Percentiles rank a stretch among this genome's conserved stretches.
Evolutionary conservation across 1,140 invertebrate genomes (phyloP).

Genomic region (Trichonephila clavata): DNA sequence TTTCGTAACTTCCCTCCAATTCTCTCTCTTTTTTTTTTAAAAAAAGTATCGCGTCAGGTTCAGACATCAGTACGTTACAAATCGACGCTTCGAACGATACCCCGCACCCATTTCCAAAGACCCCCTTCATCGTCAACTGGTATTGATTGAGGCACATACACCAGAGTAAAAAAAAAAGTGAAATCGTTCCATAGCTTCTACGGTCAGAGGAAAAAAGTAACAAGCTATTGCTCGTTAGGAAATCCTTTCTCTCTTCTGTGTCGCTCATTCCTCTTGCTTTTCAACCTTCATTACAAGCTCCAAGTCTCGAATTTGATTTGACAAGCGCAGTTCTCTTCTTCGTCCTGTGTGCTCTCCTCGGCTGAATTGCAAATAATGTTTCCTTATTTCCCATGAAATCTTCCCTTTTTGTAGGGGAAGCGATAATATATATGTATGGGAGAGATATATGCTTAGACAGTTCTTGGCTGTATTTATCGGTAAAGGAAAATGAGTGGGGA

Average conservation of each 20-base stretch:
- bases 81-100: constrained; percentile 47
- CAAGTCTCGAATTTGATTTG: constrained; percentile 60
- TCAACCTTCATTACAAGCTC: constrained; percentile 66
- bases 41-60: constrained; percentile 29
- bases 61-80: constrained; percentile 56
- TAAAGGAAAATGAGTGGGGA: constrained; percentile 51
- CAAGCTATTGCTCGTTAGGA: constrained; percentile 70
- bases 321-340: constrained; percentile 49
- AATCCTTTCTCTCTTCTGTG: constrained; percentile 27
- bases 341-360: background rate
- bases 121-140: constrained; percentile 63
- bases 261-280: background rate
- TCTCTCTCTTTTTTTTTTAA: background rate
- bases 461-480: constrained; percentile 28
- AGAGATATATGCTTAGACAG: constrained; percentile 1
- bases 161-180: constrained; percentile 1
- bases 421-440: constrained; percentile 28
- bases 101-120: constrained; percentile 12
- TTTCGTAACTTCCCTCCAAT: constrained; percentile 6
- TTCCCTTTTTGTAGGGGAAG: background rate
- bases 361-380: constrained; percentile 70
- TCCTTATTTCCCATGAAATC: constrained; percentile 65
- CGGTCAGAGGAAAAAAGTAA: constrained; percentile 61
- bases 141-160: constrained; percentile 57
- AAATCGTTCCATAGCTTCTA: constrained; percentile 41